Evolutionary conservation across 2,888 invertebrate genomes (phyloP).

Genomic region (Philereme vetulata): DNA sequence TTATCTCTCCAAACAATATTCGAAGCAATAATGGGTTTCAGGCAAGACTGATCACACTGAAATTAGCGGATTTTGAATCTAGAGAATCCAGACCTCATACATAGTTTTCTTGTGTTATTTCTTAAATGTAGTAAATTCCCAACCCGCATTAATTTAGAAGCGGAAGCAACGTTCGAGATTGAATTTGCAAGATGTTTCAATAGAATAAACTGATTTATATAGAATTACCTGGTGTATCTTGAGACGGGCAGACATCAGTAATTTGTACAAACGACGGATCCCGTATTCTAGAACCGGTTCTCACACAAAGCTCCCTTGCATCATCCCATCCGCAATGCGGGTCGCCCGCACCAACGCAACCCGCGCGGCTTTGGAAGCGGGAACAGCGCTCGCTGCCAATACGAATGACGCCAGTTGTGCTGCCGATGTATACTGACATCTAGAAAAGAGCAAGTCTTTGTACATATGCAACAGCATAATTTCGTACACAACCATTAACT

Average conservation of each 20-base stretch:
- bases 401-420: constrained; percentile 86
- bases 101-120: no score
- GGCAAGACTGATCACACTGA: no score
- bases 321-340: constrained; percentile 98
- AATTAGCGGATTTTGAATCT: no score
- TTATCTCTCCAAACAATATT: no score
- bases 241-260: constrained; percentile 84
- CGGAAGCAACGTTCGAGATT: neutral
- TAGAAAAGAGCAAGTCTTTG: constrained; percentile 41
- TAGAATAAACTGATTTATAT: no score
- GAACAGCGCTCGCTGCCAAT: constrained; percentile 91
- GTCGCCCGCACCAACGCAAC: constrained; percentile 92
- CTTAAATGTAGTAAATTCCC: no score
- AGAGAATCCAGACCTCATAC: no score
- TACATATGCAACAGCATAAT: no score
- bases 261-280: constrained; percentile 92
- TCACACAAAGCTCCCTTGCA: constrained; percentile 87
- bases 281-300: constrained; percentile 80
- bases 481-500: no score
- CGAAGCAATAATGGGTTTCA: no score
- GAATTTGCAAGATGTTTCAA: neutral
- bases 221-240: constrained; percentile 49
- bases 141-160: no score
- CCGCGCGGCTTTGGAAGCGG: constrained; percentile 58
- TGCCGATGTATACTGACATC: constrained; percentile 91